Conservation (phyloP, 2,797 vertebrate genomes). For the Falco peregrinus region DNA sequence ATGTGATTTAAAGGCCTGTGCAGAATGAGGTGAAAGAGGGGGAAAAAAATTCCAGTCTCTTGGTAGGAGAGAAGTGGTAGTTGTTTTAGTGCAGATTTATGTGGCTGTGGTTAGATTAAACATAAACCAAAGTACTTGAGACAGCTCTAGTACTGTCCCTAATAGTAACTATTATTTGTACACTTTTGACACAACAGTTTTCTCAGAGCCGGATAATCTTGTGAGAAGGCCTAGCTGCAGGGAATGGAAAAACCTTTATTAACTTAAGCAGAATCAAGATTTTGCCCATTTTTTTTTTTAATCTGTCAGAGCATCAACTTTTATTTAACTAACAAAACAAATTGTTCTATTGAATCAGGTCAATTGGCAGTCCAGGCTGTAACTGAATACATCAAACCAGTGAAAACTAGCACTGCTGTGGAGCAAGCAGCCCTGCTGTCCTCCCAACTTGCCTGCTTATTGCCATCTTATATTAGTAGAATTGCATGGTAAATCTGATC, state of each 20-base stretch:
- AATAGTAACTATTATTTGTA: background rate
- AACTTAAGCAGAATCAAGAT: background rate
- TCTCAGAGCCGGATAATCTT: background rate
- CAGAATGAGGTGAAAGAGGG: background rate
- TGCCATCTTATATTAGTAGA: background rate
- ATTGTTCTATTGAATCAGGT: background rate
- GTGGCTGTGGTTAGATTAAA: background rate
- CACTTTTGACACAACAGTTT: background rate
- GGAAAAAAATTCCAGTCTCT: fast-evolving
- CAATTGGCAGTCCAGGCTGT: background rate
- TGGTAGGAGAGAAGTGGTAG: background rate
- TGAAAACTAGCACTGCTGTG: background rate
- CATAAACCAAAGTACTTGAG: background rate
- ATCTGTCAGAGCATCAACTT: background rate
- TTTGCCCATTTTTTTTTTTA: background rate
- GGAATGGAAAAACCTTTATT: background rate
- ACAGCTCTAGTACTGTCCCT: background rate
- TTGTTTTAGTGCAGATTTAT: background rate
- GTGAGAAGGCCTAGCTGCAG: background rate
- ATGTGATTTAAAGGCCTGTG: background rate
- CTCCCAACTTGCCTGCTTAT: background rate
- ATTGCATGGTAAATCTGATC: background rate
- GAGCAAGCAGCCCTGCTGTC: background rate
- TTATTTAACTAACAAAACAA: background rate
- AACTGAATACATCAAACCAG: background rate